phyloP scores from a whole-genome alignment of 2,888 invertebrate genomes.

The Callyntrura guangdongensis region DNA sequence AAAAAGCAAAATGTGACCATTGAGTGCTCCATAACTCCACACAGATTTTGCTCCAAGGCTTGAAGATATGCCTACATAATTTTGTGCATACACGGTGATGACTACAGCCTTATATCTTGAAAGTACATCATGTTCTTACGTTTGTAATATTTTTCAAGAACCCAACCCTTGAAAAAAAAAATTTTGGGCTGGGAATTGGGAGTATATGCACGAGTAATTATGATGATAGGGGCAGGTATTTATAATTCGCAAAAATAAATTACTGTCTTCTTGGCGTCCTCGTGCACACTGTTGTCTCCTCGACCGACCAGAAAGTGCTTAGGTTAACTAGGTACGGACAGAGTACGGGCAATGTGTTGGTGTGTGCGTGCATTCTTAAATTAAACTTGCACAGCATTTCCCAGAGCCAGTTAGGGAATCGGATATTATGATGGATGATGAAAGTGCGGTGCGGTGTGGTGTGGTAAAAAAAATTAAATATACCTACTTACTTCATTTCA shows the following conservation, averaged over 20 bases:
- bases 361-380: slow-evolving; percentile 15
- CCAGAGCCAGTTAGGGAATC: background rate
- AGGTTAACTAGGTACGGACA: background rate
- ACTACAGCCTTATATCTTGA: no score
- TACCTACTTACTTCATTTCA: background rate
- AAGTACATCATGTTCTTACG: slow-evolving; percentile 12
- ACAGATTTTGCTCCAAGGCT: background rate
- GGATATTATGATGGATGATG: slow-evolving; percentile 17
- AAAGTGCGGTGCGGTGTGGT: background rate
- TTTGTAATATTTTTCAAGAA: slow-evolving; percentile 24
- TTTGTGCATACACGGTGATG: background rate
- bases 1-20: background rate
- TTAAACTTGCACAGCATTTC: slow-evolving; percentile 24
- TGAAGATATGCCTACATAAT: background rate
- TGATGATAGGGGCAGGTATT: slow-evolving; percentile 34
- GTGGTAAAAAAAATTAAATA: background rate
- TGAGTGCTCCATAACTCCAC: background rate
- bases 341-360: background rate
- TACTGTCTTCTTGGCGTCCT: slow-evolving; percentile 22
- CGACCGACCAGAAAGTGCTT: background rate
- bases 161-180: slow-evolving; percentile 49
- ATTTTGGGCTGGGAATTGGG: slow-evolving; percentile 43
- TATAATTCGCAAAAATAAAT: slow-evolving; percentile 36
- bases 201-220: slow-evolving; percentile 21
- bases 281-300: background rate